Percentiles rank a stretch among this genome's conserved stretches.
These are phyloP conservation scores for Drosophila subobscura DNA, from an alignment of 1,140 invertebrate genomes.

Conservation along the genomic window DNA sequence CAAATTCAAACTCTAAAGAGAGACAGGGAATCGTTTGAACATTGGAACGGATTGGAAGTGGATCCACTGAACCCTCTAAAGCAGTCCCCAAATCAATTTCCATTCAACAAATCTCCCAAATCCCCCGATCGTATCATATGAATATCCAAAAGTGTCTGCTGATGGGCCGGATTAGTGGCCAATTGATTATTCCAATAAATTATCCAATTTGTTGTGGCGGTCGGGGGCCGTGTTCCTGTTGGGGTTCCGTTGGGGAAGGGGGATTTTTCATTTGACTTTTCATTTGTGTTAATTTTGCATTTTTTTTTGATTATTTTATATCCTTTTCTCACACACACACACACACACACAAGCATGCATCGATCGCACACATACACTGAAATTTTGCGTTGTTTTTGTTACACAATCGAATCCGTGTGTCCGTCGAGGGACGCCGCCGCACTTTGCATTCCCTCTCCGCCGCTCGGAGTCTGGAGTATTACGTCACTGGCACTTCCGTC, in stretches of 20 bases:
- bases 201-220: constrained; percentile 54
- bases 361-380: constrained; percentile 34
- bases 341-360: constrained; percentile 7
- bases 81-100: constrained; percentile 14
- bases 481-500: constrained; percentile 81
- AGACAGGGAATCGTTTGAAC: neutral
- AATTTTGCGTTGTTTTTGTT: constrained; percentile 50
- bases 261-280: neutral
- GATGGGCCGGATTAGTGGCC: constrained; percentile 41
- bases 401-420: constrained; percentile 52
- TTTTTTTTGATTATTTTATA: constrained; percentile 9
- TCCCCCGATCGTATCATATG: constrained; percentile 20
- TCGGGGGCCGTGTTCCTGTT: constrained; percentile 4
- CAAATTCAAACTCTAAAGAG: neutral
- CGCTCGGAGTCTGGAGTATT: constrained; percentile 54
- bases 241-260: constrained; percentile 19
- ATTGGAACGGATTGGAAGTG: constrained; percentile 2
- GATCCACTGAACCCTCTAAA: constrained; percentile 1
- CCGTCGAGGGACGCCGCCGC: constrained; percentile 6
- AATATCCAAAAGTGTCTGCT: constrained; percentile 29
- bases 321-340: constrained; percentile 26
- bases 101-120: neutral
- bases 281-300: neutral
- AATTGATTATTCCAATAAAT: constrained; percentile 57
- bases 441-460: constrained; percentile 25